phyloP scores from a whole-genome alignment of 2,888 invertebrate species.

The Orchestes rusci region DNA sequence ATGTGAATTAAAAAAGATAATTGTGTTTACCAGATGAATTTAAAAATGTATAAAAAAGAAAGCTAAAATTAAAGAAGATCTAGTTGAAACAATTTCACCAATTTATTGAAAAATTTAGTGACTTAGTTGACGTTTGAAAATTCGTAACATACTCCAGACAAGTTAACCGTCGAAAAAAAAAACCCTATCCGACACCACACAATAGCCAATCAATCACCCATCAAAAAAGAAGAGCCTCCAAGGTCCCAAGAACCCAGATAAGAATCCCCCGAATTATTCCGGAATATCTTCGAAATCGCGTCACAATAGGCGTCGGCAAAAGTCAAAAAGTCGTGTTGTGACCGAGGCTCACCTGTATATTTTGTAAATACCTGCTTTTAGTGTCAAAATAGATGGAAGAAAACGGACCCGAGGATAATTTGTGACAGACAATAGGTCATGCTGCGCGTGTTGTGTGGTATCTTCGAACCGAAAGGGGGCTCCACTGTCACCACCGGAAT shows the following conservation, averaged over 20 bases:
- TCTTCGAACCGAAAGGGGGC: constrained; percentile 35
- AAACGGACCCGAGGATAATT: constrained; percentile 30
- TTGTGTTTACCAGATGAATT: no score
- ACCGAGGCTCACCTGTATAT: constrained; percentile 43
- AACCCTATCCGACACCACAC: neutral
- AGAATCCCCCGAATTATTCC: constrained; percentile 31
- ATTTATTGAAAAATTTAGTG: no score
- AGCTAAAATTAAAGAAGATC: no score
- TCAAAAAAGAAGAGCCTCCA: constrained; percentile 17
- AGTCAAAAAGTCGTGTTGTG: constrained; percentile 35
- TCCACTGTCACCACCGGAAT: constrained; percentile 44
- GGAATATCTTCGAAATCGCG: constrained; percentile 34
- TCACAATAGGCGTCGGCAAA: constrained; percentile 34
- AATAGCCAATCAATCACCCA: no score
- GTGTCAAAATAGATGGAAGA: constrained; percentile 40
- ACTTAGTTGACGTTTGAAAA: no score
- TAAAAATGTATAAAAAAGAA: no score
- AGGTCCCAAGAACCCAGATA: constrained; percentile 21
- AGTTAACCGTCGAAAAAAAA: no score
- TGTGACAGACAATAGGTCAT: constrained; percentile 35
- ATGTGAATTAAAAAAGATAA: no score
- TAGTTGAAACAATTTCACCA: no score
- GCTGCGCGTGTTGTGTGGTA: constrained; percentile 42
- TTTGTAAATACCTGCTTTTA: constrained; percentile 44
- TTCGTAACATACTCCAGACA: no score